These are phyloP conservation scores for Cathartes aura DNA, from an alignment of 2,113 vertebrate species.

Conservation along the genomic window DNA sequence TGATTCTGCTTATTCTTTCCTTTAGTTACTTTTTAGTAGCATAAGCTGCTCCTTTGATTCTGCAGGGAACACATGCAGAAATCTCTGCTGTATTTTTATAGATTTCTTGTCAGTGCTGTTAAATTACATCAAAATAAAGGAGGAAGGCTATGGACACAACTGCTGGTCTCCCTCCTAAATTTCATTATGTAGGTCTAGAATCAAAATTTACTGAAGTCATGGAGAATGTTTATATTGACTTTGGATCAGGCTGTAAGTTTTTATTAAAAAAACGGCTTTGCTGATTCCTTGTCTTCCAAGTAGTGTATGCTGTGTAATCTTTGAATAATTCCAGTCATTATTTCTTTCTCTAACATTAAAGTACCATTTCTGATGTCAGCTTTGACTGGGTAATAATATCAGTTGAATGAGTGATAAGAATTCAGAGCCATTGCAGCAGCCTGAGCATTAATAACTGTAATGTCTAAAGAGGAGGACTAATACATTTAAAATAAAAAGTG, in stretches of 20 bases:
- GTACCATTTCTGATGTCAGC: conserved; percentile 49
- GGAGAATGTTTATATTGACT: conserved; percentile 10
- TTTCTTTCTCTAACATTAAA: conserved; percentile 31
- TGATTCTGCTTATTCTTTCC: neutral
- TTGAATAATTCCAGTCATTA: conserved; percentile 51
- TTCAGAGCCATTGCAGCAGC: conserved; percentile 31
- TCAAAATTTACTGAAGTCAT: neutral
- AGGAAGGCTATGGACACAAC: neutral
- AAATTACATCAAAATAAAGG: neutral
- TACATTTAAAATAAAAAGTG: conserved; percentile 29
- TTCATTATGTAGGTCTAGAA: neutral
- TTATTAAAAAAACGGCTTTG: neutral
- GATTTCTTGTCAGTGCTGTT: neutral
- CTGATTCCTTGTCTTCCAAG: neutral
- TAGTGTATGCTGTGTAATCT: neutral
- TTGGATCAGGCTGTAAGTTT: neutral
- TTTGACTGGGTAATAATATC: conserved; percentile 31
- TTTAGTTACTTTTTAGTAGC: neutral
- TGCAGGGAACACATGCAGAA: neutral
- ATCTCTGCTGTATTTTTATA: neutral
- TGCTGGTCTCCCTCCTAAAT: neutral
- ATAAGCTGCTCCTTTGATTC: neutral
- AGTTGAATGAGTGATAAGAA: conserved; percentile 52
- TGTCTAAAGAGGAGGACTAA: conserved; percentile 42
- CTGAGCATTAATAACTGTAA: conserved; percentile 36